Percentiles rank a stretch among this genome's conserved stretches.
These are phyloP conservation scores for Neria commutata DNA, from an alignment of 2,888 invertebrate species.

Conservation along the genomic window DNA sequence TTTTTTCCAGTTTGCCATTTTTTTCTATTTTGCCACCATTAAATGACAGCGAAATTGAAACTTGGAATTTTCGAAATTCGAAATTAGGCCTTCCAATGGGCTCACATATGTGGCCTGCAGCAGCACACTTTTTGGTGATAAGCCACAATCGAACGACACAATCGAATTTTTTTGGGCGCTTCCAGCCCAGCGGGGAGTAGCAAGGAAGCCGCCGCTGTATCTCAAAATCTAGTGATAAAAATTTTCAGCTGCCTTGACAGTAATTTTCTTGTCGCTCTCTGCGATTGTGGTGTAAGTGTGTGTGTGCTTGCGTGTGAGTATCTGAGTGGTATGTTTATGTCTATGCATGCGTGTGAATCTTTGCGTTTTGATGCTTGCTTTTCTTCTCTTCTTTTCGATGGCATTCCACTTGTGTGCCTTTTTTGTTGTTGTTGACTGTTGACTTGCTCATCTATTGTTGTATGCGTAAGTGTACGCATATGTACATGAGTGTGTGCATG, in stretches of 20 bases:
- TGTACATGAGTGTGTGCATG: neutral
- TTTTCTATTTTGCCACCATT: neutral
- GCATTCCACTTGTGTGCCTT: no score
- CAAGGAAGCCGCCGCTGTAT: no score
- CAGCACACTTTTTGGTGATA: no score
- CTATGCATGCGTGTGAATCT: neutral
- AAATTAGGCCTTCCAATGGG: neutral
- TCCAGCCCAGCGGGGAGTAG: no score
- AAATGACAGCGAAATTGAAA: neutral
- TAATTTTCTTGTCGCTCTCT: neutral
- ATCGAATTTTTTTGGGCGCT: neutral
- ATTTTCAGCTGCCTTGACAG: no score
- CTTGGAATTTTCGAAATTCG: neutral
- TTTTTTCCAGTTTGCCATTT: neutral
- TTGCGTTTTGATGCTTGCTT: neutral
- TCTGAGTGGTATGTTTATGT: constrained; percentile 4
- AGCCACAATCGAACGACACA: neutral
- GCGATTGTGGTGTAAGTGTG: neutral
- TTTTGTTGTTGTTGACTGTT: neutral
- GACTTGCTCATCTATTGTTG: neutral
- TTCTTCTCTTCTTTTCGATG: no score
- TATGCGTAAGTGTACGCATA: no score
- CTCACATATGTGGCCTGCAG: neutral
- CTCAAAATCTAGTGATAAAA: no score
- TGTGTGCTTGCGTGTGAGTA: constrained; percentile 4